phyloP scores from a whole-genome alignment of 2,888 invertebrate species.

The Empis stercorea region DNA sequence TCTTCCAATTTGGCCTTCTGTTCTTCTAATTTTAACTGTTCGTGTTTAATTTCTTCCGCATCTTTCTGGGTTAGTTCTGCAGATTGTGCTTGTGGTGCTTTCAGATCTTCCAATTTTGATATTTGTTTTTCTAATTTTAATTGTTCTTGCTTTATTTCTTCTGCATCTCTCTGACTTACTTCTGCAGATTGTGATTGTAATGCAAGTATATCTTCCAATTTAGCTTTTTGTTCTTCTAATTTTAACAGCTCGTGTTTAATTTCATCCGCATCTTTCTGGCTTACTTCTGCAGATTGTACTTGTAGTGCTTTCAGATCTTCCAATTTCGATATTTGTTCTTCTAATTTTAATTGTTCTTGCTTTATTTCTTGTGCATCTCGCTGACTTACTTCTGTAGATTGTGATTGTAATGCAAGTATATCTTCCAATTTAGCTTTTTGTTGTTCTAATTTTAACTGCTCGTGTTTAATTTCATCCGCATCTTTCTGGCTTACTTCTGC shows the following conservation, averaged over 20 bases:
- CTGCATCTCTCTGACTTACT: background rate
- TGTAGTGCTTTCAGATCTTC: too few relatives aligned
- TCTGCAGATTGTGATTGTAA: background rate
- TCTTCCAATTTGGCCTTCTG: background rate
- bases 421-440: background rate
- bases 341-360: background rate
- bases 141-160: background rate
- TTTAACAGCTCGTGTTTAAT: background rate
- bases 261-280: background rate
- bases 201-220: too few relatives aligned
- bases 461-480: background rate
- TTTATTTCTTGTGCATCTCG: background rate
- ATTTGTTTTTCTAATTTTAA: background rate
- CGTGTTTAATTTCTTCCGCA: background rate
- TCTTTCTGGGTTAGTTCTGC: background rate
- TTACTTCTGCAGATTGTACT: too few relatives aligned
- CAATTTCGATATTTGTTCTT: background rate
- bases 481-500: background rate
- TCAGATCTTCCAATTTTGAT: background rate
- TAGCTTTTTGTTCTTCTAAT: background rate
- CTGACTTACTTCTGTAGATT: too few relatives aligned
- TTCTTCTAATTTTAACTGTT: conserved; percentile 4
- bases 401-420: too few relatives aligned
- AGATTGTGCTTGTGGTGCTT: background rate
- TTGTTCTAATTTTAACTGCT: background rate